These are phyloP conservation scores for Willowsia nigromaculata DNA, from an alignment of 2,888 invertebrate genomes.

Conservation along the genomic window DNA sequence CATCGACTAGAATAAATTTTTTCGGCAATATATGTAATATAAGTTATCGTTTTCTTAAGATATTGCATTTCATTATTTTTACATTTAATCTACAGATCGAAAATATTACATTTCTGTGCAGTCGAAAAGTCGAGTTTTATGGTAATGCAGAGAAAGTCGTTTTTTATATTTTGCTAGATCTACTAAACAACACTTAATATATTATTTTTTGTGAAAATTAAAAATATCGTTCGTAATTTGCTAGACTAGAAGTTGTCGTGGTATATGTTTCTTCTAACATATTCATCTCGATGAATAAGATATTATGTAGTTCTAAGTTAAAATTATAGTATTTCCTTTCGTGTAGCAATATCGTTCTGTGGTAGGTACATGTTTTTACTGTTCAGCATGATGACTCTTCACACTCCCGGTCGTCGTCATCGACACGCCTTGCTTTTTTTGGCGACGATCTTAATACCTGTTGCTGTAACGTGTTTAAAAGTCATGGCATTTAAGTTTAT, in stretches of 20 bases:
- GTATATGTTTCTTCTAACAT: background rate
- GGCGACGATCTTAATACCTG: background rate
- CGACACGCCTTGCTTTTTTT: slow-evolving; percentile 18
- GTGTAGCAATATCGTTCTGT: too few species aligned
- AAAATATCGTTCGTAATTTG: background rate
- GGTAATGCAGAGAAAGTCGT: background rate
- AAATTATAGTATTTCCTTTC: too few species aligned
- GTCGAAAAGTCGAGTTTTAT: too few species aligned
- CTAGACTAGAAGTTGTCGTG: background rate
- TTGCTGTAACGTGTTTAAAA: too few species aligned
- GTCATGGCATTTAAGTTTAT: background rate
- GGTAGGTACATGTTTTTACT: background rate
- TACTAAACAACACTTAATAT: background rate
- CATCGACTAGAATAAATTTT: too few species aligned
- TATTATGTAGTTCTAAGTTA: too few species aligned
- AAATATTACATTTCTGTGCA: too few species aligned
- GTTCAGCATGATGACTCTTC: slow-evolving; percentile 30
- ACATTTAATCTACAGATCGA: too few species aligned
- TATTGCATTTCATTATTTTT: too few species aligned
- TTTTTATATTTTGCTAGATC: background rate
- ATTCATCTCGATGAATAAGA: too few species aligned
- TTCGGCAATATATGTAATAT: too few species aligned
- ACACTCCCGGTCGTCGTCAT: background rate
- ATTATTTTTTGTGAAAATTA: background rate
- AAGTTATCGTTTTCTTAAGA: too few species aligned